Percentiles rank a stretch among this genome's conserved stretches.
phyloP scores from a whole-genome alignment of 2,888 invertebrate species.

The Drosophila silvestris region DNA sequence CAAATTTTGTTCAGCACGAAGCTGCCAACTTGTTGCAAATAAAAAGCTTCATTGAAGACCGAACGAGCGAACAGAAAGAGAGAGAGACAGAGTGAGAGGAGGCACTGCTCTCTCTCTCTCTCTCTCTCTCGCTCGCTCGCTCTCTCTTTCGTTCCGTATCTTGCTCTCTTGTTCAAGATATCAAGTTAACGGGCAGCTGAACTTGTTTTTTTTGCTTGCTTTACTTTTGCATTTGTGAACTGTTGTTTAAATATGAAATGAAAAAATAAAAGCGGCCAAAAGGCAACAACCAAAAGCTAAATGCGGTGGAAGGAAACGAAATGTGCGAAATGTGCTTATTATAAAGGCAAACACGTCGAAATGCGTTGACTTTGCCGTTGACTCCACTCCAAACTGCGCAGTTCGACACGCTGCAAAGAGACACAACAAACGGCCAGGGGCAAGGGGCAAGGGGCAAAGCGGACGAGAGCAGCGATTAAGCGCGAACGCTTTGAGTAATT shows the following conservation, averaged over 20 bases:
- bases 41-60: constrained; percentile 7
- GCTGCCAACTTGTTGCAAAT: constrained; percentile 26
- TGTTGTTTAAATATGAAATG: constrained; percentile 69
- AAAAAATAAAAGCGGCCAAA: constrained; percentile 26
- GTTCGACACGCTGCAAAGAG: constrained; percentile 47
- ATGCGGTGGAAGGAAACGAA: constrained; percentile 54
- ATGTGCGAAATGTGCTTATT: constrained; percentile 74
- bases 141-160: not conserved
- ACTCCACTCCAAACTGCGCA: constrained; percentile 60
- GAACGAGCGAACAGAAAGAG: not conserved
- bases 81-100: not conserved
- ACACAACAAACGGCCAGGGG: not conserved
- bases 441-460: constrained; percentile 1
- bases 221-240: constrained; percentile 60
- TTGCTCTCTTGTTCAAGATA: constrained; percentile 17
- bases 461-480: constrained; percentile 8
- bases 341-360: constrained; percentile 71
- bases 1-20: constrained; percentile 2
- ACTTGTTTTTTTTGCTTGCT: constrained; percentile 60
- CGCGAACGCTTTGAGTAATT: constrained; percentile 24
- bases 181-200: constrained; percentile 66
- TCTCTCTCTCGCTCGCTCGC: not conserved
- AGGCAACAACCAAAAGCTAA: constrained; percentile 29
- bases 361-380: constrained; percentile 62
- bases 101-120: not conserved